Conservation (phyloP, 2,797 vertebrate genomes). For the Salmo trutta region DNA sequence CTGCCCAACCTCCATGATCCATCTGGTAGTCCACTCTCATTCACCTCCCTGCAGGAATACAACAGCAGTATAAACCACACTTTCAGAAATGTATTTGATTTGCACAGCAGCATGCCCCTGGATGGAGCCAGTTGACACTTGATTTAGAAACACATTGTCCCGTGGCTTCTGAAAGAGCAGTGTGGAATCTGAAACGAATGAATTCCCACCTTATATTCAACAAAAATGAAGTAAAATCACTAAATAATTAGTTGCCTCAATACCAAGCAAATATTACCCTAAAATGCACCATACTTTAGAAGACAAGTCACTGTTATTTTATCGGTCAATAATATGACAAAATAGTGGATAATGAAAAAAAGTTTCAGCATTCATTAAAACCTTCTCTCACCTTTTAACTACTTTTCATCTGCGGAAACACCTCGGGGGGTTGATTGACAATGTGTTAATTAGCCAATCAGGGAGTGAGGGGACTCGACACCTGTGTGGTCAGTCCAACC, state of each 20-base stretch:
- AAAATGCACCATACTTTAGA: neutral
- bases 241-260: neutral
- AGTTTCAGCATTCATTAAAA: conserved; percentile 40
- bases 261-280: neutral
- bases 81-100: neutral
- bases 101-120: neutral
- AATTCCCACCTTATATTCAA: neutral
- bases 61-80: neutral
- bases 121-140: neutral
- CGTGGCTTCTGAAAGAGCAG: neutral
- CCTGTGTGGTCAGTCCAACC: conserved; percentile 60
- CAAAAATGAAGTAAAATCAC: neutral
- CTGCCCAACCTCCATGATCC: neutral
- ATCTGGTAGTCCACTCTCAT: neutral
- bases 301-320: neutral
- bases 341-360: conserved; percentile 3
- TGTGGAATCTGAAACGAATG: neutral
- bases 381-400: conserved; percentile 38
- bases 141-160: neutral
- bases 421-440: conserved; percentile 56
- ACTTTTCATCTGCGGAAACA: conserved; percentile 10
- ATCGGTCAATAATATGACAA: neutral
- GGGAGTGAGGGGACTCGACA: conserved; percentile 36
- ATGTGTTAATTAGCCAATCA: conserved; percentile 66
- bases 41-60: neutral